Evolutionary conservation across 2,797 vertebrate species (phyloP).

Genomic region (Rhynchotus rufescens): DNA sequence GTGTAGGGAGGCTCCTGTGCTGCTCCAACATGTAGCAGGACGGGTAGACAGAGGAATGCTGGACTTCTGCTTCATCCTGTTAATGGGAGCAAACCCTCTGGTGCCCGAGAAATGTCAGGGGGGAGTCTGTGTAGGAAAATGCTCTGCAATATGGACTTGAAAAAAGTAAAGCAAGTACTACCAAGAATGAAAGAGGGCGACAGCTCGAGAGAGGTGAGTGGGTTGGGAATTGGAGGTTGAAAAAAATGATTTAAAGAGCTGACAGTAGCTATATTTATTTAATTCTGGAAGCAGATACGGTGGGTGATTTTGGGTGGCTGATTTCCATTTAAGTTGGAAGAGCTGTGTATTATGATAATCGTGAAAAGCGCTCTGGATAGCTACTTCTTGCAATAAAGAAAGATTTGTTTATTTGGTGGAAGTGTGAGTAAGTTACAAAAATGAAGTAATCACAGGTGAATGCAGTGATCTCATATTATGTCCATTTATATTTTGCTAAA

Average conservation of each 20-base stretch:
- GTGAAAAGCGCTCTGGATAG: not conserved
- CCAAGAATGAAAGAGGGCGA: not conserved
- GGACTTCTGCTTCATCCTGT: not conserved
- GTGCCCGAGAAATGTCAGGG: not conserved
- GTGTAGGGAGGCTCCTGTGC: fast-evolving
- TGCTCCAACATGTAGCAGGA: fast-evolving
- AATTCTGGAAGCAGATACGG: conserved; percentile 2
- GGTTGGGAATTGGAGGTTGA: not conserved
- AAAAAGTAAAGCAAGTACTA: not conserved
- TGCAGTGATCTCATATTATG: not conserved
- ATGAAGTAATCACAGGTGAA: not conserved
- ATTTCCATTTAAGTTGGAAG: not conserved
- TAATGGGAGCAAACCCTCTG: not conserved
- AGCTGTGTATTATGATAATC: not conserved
- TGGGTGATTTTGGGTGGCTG: not conserved
- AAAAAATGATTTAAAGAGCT: not conserved
- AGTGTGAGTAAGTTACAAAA: not conserved
- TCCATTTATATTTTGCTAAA: not conserved
- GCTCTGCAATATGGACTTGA: fast-evolving
- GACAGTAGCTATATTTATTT: not conserved
- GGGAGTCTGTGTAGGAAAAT: not conserved
- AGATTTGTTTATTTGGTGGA: not conserved
- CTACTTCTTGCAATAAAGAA: not conserved
- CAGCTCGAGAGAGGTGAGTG: not conserved
- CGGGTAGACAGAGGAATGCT: not conserved